These are phyloP conservation scores for Xanthorhoe designata DNA, from an alignment of 2,888 invertebrate species.

Conservation along the genomic window DNA sequence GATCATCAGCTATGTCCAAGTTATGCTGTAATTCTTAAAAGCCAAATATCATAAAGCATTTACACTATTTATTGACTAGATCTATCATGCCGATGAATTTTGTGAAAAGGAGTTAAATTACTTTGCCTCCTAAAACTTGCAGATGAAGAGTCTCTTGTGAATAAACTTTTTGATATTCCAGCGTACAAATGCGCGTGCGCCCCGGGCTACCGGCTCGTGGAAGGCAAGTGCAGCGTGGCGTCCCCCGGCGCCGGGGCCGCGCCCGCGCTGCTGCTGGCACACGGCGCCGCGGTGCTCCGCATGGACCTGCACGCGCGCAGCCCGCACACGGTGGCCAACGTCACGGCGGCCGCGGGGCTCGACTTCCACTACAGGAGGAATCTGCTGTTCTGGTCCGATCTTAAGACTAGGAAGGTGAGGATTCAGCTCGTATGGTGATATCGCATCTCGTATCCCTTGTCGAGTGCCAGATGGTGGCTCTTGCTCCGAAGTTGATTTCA, in stretches of 20 bases:
- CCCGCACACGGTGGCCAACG: slow-evolving; percentile 89
- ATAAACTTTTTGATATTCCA: slow-evolving; percentile 39
- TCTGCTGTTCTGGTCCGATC: slow-evolving; percentile 95
- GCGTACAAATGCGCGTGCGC: slow-evolving; percentile 94
- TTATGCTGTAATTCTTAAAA: too few relatives aligned
- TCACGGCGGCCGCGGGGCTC: slow-evolving; percentile 93
- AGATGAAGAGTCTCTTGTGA: too few relatives aligned
- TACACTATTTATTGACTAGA: too few relatives aligned
- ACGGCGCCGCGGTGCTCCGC: slow-evolving; percentile 87
- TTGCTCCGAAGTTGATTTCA: too few relatives aligned
- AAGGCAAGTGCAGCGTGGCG: slow-evolving; percentile 87
- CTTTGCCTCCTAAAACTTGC: too few relatives aligned
- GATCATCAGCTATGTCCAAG: too few relatives aligned
- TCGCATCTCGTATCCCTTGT: too few relatives aligned
- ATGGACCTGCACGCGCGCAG: slow-evolving; percentile 89
- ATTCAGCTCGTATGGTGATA: not conserved
- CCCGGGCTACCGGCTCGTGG: slow-evolving; percentile 88
- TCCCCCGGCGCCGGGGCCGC: slow-evolving; percentile 77
- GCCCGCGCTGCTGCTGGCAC: slow-evolving; percentile 80
- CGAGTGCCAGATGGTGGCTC: too few relatives aligned
- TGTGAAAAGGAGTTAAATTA: too few relatives aligned
- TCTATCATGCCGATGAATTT: too few relatives aligned
- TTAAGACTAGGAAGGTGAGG: slow-evolving; percentile 93
- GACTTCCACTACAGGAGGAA: slow-evolving; percentile 93
- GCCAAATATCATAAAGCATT: too few relatives aligned